A percentile compares a stretch with the other conserved stretches of the same genome.
Evolutionary conservation across 2,797 vertebrate genomes (phyloP).

Genomic region (Epinephelus coioides): DNA sequence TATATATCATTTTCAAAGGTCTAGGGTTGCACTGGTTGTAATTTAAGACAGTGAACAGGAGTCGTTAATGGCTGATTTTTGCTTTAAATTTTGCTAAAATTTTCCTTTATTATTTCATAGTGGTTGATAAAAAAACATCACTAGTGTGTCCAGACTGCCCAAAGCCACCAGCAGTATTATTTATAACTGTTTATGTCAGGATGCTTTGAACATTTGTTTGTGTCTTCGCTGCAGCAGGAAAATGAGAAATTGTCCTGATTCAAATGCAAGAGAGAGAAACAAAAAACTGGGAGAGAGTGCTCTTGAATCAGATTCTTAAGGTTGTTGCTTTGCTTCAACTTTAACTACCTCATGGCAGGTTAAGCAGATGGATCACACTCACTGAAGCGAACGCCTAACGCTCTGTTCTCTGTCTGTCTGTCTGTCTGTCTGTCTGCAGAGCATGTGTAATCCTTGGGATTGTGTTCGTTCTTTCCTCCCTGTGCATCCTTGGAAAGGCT

Average conservation of each 20-base stretch:
- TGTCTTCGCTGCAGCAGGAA: not conserved
- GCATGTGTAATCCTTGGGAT: constrained; percentile 95
- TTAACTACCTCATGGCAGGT: not conserved
- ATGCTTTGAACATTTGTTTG: not conserved
- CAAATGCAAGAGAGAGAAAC: constrained; percentile 6
- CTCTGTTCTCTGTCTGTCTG: not conserved
- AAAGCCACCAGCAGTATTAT: not conserved
- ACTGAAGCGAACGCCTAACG: not conserved
- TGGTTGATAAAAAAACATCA: not conserved
- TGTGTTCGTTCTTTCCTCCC: constrained; percentile 94
- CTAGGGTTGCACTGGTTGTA: not conserved
- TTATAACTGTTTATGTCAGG: not conserved
- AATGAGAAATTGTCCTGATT: not conserved
- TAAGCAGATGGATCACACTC: not conserved
- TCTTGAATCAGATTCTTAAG: not conserved
- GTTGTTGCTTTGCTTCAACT: not conserved
- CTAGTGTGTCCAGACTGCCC: not conserved
- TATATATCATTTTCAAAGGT: not conserved
- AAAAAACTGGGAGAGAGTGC: not conserved
- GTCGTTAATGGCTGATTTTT: not conserved
- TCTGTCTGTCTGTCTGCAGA: constrained; percentile 79
- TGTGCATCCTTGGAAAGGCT: constrained; percentile 97
- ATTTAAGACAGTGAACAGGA: not conserved
- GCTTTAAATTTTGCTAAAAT: not conserved
- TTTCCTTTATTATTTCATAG: not conserved